Evolutionary conservation across 2,113 vertebrate genomes (phyloP).

Genomic region (Nestor notabilis): DNA sequence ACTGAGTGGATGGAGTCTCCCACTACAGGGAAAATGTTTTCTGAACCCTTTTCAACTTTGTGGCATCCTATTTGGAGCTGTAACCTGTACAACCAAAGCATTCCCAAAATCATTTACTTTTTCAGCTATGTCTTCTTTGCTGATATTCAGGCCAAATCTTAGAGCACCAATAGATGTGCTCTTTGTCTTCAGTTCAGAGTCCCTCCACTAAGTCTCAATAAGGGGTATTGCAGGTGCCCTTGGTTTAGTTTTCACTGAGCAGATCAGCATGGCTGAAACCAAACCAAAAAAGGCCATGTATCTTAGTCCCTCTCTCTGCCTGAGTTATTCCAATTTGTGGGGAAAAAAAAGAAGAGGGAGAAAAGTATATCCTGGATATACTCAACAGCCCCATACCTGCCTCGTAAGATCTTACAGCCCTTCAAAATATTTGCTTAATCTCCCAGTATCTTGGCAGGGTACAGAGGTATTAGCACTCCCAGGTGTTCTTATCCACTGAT

Average conservation of each 20-base stretch:
- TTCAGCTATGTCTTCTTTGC: background rate
- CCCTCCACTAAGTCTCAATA: background rate
- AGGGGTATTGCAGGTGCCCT: background rate
- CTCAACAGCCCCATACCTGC: background rate
- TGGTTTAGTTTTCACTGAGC: background rate
- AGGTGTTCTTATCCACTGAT: constrained; percentile 65
- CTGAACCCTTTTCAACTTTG: background rate
- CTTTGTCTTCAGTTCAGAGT: background rate
- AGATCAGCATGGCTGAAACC: background rate
- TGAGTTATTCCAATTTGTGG: background rate
- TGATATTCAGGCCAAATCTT: background rate
- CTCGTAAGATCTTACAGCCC: constrained; percentile 1
- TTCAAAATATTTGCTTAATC: constrained; percentile 62
- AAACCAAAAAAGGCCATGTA: background rate
- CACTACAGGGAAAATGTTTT: background rate
- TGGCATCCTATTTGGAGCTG: background rate
- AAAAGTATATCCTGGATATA: background rate
- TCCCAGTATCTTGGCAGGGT: constrained; percentile 42
- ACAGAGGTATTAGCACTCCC: background rate
- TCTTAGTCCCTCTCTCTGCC: background rate
- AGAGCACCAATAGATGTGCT: background rate
- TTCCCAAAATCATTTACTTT: background rate
- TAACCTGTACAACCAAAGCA: background rate
- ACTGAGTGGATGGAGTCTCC: background rate
- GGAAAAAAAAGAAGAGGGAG: background rate